Base-by-base conservation (phyloP, 2,888 invertebrate species). In the Pandemis cinnamomeana region DNA sequence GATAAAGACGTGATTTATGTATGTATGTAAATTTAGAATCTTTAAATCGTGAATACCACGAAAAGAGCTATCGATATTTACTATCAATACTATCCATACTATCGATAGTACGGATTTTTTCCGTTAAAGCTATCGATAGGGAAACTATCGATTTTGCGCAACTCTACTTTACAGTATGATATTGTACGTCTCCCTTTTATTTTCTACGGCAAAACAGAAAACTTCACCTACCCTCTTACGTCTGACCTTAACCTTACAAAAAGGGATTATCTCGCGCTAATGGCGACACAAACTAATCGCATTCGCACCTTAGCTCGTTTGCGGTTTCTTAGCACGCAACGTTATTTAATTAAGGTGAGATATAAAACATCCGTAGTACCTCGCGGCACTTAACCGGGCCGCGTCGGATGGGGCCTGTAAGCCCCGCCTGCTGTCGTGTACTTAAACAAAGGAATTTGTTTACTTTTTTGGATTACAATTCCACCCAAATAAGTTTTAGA, bases 301-400 rank as follows among this genome's bases (percentile, higher is more conserved):
- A 51, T 67, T 75, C 78, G 76, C 81, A 81, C 81, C 79, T 80
- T 80, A 80, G 77, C 71, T 80, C 80, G 83, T 86, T 86, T 87
- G 83, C 88, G 89, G 83, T 89, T 87, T 84, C 77, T 79, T 80
- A 82, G 85, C 87, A 90, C 90, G 89, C 88, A 82, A 88, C 83
- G 86, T 90, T 89, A 91, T 91, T 91, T 91, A 91, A 92, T 92
- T 91, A 91, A 89, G 84, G 85, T 84, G 80, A 82, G 81, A 84
- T 87, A 89, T 89, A 89, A 89, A 90, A 90, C 87, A 88, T 84
- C 82, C 84, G 81, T 86, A 79, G 80, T 71, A 77, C 79, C 83
- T 81, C 84, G 83, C 84, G 81, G 85, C 86, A 86, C 87, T 88
- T 87, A 61, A 67, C 66, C 53, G 36, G 51, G 66, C 64, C 15